These are phyloP conservation scores for Leucophenga montana DNA, from an alignment of 2,888 invertebrate species.

Conservation along the genomic window DNA sequence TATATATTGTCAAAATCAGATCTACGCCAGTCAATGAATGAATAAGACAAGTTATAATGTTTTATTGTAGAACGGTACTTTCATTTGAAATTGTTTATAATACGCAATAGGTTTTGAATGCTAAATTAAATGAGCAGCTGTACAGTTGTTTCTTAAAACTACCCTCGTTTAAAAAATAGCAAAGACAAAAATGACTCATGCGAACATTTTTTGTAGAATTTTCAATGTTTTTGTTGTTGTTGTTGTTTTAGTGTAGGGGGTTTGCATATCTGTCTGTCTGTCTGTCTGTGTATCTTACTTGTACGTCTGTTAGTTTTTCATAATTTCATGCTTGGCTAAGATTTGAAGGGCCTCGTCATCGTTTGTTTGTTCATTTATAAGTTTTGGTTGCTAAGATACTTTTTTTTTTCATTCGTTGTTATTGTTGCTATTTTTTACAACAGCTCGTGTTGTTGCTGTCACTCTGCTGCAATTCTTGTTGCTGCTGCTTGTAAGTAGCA, in stretches of 20 bases:
- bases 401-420: background rate
- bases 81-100: too few species aligned
- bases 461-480: background rate
- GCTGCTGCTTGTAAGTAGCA: constrained; percentile 24
- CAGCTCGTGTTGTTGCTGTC: constrained; percentile 20
- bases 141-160: too few species aligned
- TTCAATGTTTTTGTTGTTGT: background rate
- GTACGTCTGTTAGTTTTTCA: constrained; percentile 28
- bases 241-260: background rate
- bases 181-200: constrained; percentile 51
- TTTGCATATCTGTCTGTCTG: too few species aligned
- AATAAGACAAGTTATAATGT: too few species aligned
- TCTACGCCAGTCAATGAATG: too few species aligned
- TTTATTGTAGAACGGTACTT: too few species aligned
- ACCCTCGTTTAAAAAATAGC: constrained; percentile 22
- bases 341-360: constrained; percentile 50
- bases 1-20: too few species aligned
- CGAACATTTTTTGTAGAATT: constrained; percentile 9
- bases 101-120: too few species aligned
- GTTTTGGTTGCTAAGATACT: background rate
- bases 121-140: too few species aligned
- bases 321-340: constrained; percentile 56
- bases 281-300: too few species aligned
- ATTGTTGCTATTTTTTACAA: background rate
- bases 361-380: background rate